Base-by-base conservation (phyloP, 2,888 invertebrate genomes). In the Volucella bombylans region DNA sequence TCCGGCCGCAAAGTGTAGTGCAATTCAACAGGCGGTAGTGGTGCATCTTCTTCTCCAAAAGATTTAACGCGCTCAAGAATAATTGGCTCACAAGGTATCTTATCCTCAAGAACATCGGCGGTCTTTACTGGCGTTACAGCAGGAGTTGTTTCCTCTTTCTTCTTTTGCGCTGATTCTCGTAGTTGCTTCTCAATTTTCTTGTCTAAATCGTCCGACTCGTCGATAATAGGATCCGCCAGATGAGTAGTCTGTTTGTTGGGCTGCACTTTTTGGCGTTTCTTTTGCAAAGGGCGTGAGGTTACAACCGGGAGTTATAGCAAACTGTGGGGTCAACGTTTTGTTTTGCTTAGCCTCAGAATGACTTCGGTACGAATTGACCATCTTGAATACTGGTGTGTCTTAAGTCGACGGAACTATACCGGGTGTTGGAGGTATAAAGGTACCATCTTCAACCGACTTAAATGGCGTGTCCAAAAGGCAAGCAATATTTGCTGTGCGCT, bases 201-300 rank as follows among this genome's bases (percentile, higher is more conserved):
- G 81, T 90, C 89, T 45, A 90, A 88, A 74, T 92, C 91, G 87
- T 94, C 94, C 73, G 93, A 93, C 87, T 94, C 94, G 88, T 94
- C 93, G 93, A 87, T 94, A 94, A 87, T 94, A 94, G 2, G 94
- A 94, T 2, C 94, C 93, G 6, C 94, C 93, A 3, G 93, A 92
- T 72, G 94, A 94, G 9, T 94, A 94, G 89, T 94, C 94, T 87
- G 94, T 94, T 1, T 94, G 94, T 50, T 92, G 92, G n/a, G 88
- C 82, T 0, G 87, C 87, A 52, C 90, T 90, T 55, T 87, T 88
- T 0, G 91, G 90, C 2, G 91, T 91, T 10, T 88, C 89, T 8
- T 89, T 87, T 0, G 86, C 87, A 59, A 85, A 77, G 8, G 87
- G 87, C 2, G 72, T 62, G 0, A 87, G 49, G n/a, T 18, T 82